Conservation (phyloP, 2,888 invertebrate genomes). For the Tetheella fluctuosa region DNA sequence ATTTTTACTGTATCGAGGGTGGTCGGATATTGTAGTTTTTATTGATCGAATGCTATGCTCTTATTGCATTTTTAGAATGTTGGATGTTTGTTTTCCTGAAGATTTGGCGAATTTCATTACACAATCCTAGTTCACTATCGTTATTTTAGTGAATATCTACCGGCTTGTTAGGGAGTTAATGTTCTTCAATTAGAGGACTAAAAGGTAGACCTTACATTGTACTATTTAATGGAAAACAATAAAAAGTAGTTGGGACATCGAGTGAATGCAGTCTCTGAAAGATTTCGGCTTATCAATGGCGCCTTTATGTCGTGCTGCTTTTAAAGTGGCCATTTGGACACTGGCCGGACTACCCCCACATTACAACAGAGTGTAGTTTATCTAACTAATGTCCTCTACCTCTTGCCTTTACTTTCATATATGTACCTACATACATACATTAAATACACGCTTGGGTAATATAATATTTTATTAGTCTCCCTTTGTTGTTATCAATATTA, state of each 20-base stretch:
- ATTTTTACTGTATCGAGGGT: background rate
- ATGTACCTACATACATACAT: slow-evolving; percentile 19
- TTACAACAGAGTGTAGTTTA: slow-evolving; percentile 25
- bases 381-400: slow-evolving; percentile 23
- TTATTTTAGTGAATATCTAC: background rate
- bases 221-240: slow-evolving; percentile 28
- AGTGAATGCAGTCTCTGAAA: slow-evolving; percentile 28
- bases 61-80: background rate
- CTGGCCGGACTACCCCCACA: slow-evolving; percentile 23
- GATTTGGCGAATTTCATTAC: too few relatives aligned
- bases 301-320: slow-evolving; percentile 20
- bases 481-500: background rate
- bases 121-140: background rate
- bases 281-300: slow-evolving; percentile 36
- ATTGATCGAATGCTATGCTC: background rate
- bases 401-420: slow-evolving; percentile 18
- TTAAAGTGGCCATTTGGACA: slow-evolving; percentile 39
- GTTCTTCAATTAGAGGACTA: background rate
- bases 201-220: slow-evolving; percentile 17
- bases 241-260: slow-evolving; percentile 30
- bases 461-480: slow-evolving; percentile 12
- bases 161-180: background rate
- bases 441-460: slow-evolving; percentile 19
- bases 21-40: background rate
- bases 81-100: background rate